Evolutionary conservation across 2,888 invertebrate species (phyloP).

Genomic region (Sthenelais limicola): DNA sequence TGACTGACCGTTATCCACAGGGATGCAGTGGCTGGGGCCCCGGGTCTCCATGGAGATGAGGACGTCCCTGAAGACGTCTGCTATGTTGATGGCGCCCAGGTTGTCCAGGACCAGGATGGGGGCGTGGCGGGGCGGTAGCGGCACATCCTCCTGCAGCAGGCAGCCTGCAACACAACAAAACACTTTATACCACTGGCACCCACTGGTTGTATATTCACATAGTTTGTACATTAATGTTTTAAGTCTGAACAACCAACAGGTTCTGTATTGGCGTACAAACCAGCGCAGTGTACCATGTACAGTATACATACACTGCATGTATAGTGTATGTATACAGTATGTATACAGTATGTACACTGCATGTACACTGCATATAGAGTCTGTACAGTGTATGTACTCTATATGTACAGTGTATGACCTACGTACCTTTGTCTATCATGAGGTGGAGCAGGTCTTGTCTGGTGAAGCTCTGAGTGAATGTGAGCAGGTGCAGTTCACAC

Average conservation of each 20-base stretch:
- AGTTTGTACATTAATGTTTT: no score
- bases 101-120: constrained; percentile 67
- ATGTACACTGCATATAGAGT: no score
- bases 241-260: no score
- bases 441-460: constrained; percentile 55
- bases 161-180: constrained; percentile 63
- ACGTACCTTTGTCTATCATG: constrained; percentile 56
- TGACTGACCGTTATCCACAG: constrained; percentile 14
- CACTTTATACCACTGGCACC: no score
- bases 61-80: constrained; percentile 63
- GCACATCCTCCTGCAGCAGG: constrained; percentile 53
- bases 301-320: no score
- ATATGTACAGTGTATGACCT: background rate
- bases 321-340: no score
- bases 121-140: constrained; percentile 42
- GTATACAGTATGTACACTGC: no score
- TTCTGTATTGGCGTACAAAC: no score
- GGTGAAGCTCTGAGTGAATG: constrained; percentile 51
- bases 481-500: constrained; percentile 40
- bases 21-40: constrained; percentile 56
- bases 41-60: constrained; percentile 62
- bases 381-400: no score
- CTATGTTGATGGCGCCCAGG: constrained; percentile 61
- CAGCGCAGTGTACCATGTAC: no score
- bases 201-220: no score